Conservation (phyloP, 1,140 invertebrate species). For the Drosophila takahashii region DNA sequence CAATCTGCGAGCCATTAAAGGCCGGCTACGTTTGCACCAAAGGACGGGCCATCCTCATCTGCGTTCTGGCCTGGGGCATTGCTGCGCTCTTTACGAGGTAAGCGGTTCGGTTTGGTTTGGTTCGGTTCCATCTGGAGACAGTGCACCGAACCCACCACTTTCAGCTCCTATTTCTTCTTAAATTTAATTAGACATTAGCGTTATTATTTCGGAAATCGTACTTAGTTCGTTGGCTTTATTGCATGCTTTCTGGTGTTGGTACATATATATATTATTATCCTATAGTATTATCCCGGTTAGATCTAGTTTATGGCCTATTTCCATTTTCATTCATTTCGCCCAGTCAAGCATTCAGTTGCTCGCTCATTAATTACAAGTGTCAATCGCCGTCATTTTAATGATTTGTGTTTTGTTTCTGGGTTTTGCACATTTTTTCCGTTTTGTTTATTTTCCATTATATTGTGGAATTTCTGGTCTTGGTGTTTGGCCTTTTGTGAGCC, state of each 20-base stretch:
- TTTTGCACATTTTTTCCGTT: constrained; percentile 36
- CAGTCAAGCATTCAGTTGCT: constrained; percentile 57
- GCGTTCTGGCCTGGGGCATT: constrained; percentile 93
- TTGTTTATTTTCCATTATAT: constrained; percentile 17
- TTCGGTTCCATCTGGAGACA: constrained; percentile 8
- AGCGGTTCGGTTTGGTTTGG: constrained; percentile 52
- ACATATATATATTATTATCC: neutral
- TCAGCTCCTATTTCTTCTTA: constrained; percentile 3
- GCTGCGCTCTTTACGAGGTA: constrained; percentile 94
- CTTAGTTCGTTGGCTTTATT: constrained; percentile 21
- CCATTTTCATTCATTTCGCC: constrained; percentile 65
- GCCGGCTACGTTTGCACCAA: constrained; percentile 96
- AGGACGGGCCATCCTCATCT: constrained; percentile 92
- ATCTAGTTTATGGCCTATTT: constrained; percentile 58
- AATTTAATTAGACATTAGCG: constrained; percentile 54
- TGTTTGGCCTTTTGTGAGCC: constrained; percentile 64
- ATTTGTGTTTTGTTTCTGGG: constrained; percentile 71
- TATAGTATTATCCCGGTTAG: constrained; percentile 16
- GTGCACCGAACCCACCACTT: constrained; percentile 47
- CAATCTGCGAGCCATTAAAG: constrained; percentile 95
- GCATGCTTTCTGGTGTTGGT: constrained; percentile 53
- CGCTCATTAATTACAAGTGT: constrained; percentile 81
- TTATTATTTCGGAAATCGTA: constrained; percentile 29
- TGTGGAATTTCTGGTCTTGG: constrained; percentile 41
- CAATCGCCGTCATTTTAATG: constrained; percentile 78